A percentile compares a stretch with the other conserved stretches of the same genome.
Conservation (phyloP, 2,113 vertebrate genomes). For the Oryzias celebensis region DNA sequence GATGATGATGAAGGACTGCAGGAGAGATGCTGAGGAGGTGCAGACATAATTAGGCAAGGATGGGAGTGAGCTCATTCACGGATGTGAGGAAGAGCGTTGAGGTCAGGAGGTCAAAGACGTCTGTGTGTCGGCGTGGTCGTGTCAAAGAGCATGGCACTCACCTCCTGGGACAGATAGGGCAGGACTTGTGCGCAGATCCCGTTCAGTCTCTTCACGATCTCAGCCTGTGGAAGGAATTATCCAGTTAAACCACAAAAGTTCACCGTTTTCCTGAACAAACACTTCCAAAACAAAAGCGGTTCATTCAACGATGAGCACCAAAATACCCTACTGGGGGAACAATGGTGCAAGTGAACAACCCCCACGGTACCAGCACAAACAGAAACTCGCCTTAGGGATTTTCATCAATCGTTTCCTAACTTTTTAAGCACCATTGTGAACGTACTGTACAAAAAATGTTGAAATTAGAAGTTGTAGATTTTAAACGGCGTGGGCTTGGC, state of each 20-base stretch:
- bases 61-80: conserved; percentile 67
- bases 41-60: conserved; percentile 64
- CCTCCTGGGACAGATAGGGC: conserved; percentile 98
- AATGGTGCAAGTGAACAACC: too few species aligned
- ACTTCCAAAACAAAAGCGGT: background rate
- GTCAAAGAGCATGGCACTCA: conserved; percentile 48
- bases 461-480: too few species aligned
- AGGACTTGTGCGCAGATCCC: conserved; percentile 97
- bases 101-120: conserved; percentile 53
- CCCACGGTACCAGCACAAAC: too few species aligned
- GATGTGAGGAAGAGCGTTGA: conserved; percentile 49
- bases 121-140: conserved; percentile 20
- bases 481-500: too few species aligned
- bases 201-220: conserved; percentile 97
- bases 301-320: too few species aligned
- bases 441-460: too few species aligned
- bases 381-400: too few species aligned
- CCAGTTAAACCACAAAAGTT: background rate
- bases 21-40: conserved; percentile 48
- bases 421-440: too few species aligned
- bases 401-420: too few species aligned
- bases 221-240: conserved; percentile 79
- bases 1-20: conserved; percentile 55
- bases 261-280: background rate
- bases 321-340: too few species aligned